These are phyloP conservation scores for Podarcis cretensis DNA, from an alignment of 2,113 vertebrate species.

Conservation along the genomic window DNA sequence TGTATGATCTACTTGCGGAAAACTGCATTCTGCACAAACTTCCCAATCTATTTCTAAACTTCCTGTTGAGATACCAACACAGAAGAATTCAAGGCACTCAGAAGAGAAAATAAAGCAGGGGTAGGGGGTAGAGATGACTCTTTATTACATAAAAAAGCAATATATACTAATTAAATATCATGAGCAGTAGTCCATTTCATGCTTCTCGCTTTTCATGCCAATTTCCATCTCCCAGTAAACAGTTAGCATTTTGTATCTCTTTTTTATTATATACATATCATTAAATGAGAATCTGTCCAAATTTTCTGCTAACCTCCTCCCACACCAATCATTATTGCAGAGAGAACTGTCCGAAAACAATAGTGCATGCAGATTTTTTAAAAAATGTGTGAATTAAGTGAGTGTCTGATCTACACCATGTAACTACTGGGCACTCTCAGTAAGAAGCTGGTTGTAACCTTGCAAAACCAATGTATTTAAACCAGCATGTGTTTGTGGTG, in stretches of 20 bases:
- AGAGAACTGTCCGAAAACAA: neutral
- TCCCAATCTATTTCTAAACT: neutral
- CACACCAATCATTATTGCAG: neutral
- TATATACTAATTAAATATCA: neutral
- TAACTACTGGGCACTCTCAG: neutral
- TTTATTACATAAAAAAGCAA: neutral
- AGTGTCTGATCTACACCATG: neutral
- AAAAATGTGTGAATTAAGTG: neutral
- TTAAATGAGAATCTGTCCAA: neutral
- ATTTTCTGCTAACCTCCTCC: neutral
- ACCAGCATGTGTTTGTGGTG: neutral
- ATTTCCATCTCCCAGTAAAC: neutral
- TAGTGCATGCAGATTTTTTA: neutral
- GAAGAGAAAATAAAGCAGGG: neutral
- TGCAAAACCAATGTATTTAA: neutral
- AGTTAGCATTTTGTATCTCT: neutral
- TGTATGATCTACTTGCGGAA: neutral
- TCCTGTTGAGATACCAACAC: neutral
- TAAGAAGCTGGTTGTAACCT: neutral
- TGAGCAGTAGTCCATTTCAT: neutral
- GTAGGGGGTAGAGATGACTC: too few species aligned
- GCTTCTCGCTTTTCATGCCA: rapidly evolving
- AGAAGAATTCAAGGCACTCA: too few species aligned
- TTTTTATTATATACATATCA: neutral
- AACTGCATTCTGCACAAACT: neutral